A percentile compares a stretch with the other conserved stretches of the same genome.
These are phyloP conservation scores for Dexiosoma caninum DNA, from an alignment of 2,888 invertebrate species.

Conservation along the genomic window DNA sequence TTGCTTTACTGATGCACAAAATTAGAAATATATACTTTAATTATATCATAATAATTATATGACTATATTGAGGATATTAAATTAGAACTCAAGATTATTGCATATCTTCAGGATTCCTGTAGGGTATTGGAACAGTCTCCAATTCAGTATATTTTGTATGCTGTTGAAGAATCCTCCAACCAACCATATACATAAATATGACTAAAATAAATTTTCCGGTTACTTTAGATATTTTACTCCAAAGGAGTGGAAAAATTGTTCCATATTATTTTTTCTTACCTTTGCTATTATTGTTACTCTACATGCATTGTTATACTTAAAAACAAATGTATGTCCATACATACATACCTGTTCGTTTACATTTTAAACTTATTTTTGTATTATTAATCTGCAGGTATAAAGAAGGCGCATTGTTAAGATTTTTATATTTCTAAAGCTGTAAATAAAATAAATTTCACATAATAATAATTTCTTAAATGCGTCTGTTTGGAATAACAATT, in stretches of 20 bases:
- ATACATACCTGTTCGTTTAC: background rate
- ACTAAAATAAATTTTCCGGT: conserved; percentile 42
- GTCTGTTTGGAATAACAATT: too few relatives aligned
- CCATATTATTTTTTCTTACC: background rate
- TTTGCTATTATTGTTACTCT: background rate
- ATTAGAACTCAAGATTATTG: too few relatives aligned
- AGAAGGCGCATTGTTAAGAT: background rate
- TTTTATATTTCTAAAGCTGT: background rate
- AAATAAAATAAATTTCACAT: background rate
- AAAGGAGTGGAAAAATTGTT: background rate
- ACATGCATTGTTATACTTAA: too few relatives aligned
- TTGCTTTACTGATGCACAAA: too few relatives aligned
- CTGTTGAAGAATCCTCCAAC: background rate
- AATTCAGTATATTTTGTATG: too few relatives aligned
- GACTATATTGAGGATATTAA: too few relatives aligned
- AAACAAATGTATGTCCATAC: background rate
- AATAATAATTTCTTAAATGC: too few relatives aligned
- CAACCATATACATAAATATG: background rate
- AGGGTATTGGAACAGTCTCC: background rate
- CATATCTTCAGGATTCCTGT: too few relatives aligned
- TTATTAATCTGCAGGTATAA: background rate
- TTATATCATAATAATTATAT: too few relatives aligned
- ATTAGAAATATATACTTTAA: too few relatives aligned
- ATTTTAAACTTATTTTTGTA: background rate
- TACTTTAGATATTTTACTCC: conserved; percentile 11